A percentile compares a stretch with the other conserved stretches of the same genome.
These are phyloP conservation scores for Coptodon bakossiorum DNA, from an alignment of 2,113 vertebrate genomes.

Conservation along the genomic window DNA sequence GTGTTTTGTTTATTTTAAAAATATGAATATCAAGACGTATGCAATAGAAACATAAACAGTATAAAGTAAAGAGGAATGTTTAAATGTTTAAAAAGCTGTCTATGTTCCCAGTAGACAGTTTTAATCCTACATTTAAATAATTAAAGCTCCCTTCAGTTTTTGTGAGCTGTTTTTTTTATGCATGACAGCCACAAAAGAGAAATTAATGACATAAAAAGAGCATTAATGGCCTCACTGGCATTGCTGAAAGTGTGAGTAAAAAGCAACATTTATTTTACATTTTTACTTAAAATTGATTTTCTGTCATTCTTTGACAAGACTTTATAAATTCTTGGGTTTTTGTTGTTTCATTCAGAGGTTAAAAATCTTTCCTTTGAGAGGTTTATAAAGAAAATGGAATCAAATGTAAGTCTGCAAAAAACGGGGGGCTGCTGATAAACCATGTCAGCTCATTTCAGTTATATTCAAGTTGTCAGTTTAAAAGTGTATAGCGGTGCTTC, in stretches of 20 bases:
- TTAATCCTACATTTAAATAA: neutral
- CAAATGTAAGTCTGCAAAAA: neutral
- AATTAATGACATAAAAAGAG: neutral
- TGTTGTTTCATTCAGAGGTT: neutral
- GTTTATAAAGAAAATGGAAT: neutral
- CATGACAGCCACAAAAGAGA: neutral
- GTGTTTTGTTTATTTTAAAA: neutral
- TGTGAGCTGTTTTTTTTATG: neutral
- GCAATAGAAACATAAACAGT: accelerated
- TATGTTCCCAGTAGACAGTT: neutral
- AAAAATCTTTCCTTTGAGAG: neutral
- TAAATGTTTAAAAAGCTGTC: neutral
- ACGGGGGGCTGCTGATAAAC: neutral
- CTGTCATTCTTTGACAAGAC: neutral
- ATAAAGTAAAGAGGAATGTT: neutral
- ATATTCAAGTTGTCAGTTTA: neutral
- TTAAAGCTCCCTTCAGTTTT: neutral
- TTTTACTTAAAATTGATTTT: neutral
- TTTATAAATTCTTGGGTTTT: neutral
- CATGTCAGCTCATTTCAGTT: neutral
- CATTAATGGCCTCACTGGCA: neutral
- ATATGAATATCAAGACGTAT: neutral
- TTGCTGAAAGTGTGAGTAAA: neutral
- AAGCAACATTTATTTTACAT: neutral
- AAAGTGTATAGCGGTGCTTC: neutral